These are phyloP conservation scores for Cynocephalus volans DNA, from an alignment of 2,113 vertebrate species.

Conservation along the genomic window DNA sequence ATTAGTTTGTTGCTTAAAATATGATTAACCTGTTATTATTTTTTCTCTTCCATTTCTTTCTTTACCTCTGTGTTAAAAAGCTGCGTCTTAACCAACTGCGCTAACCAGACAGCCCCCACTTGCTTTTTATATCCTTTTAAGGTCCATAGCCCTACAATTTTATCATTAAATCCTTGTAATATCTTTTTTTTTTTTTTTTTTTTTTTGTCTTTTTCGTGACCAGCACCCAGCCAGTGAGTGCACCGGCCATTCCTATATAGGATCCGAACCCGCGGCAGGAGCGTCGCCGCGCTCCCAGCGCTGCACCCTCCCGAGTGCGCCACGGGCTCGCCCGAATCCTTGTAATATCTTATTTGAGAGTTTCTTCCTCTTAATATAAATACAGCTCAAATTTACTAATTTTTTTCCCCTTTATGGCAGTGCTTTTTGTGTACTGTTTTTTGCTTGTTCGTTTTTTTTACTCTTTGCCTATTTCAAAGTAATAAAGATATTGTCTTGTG, in stretches of 20 bases:
- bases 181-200: no score
- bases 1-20: background rate
- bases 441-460: background rate
- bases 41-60: conserved; percentile 46
- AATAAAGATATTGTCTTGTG: background rate
- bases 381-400: background rate
- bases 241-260: no score
- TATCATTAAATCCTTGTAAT: background rate
- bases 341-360: background rate
- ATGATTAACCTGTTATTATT: background rate
- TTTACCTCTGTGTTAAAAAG: background rate
- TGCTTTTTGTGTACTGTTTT: background rate
- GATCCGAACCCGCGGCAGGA: no score
- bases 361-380: conserved; percentile 18
- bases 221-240: no score
- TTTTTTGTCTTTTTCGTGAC: no score
- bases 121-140: background rate
- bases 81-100: no score
- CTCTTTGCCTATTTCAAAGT: conserved; percentile 39
- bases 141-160: background rate
- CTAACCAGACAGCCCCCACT: no score
- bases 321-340: no score
- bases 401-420: background rate
- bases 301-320: no score
- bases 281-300: no score